phyloP scores from a whole-genome alignment of 1,140 invertebrate species.

The Choristoneura fumiferana region DNA sequence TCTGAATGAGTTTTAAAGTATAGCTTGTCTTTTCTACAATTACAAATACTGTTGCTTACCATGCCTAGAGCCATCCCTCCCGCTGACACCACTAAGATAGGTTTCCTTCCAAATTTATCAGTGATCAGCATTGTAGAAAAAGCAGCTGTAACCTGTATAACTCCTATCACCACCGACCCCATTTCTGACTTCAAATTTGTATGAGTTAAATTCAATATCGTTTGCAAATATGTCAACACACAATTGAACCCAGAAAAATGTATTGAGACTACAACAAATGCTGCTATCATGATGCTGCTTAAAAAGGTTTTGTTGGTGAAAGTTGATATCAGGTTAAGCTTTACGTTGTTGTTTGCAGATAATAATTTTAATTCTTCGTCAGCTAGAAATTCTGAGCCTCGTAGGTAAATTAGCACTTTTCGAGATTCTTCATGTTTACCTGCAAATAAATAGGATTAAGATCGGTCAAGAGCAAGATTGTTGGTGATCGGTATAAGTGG shows the following conservation, averaged over 20 bases:
- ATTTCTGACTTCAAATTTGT: slow-evolving; percentile 79
- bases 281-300: slow-evolving; percentile 29
- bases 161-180: slow-evolving; percentile 83
- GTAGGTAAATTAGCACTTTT: slow-evolving; percentile 30
- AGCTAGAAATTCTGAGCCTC: slow-evolving; percentile 34
- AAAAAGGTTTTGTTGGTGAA: slow-evolving; percentile 32
- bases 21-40: too few species aligned
- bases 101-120: slow-evolving; percentile 81
- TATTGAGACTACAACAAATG: background rate
- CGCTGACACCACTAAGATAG: slow-evolving; percentile 79
- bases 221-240: slow-evolving; percentile 84
- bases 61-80: slow-evolving; percentile 77
- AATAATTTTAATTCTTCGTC: slow-evolving; percentile 39
- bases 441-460: slow-evolving; percentile 23
- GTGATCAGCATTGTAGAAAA: slow-evolving; percentile 77
- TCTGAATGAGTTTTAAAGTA: too few species aligned
- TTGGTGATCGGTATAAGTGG: too few species aligned
- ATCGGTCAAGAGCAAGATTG: too few species aligned
- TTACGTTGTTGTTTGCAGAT: slow-evolving; percentile 2
- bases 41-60: slow-evolving; percentile 43
- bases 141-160: slow-evolving; percentile 79
- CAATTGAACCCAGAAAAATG: slow-evolving; percentile 83
- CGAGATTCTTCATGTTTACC: slow-evolving; percentile 30
- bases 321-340: slow-evolving; percentile 25
- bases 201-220: slow-evolving; percentile 80